These are phyloP conservation scores for Laupala kohalensis DNA, from an alignment of 1,140 invertebrate species.

Conservation along the genomic window DNA sequence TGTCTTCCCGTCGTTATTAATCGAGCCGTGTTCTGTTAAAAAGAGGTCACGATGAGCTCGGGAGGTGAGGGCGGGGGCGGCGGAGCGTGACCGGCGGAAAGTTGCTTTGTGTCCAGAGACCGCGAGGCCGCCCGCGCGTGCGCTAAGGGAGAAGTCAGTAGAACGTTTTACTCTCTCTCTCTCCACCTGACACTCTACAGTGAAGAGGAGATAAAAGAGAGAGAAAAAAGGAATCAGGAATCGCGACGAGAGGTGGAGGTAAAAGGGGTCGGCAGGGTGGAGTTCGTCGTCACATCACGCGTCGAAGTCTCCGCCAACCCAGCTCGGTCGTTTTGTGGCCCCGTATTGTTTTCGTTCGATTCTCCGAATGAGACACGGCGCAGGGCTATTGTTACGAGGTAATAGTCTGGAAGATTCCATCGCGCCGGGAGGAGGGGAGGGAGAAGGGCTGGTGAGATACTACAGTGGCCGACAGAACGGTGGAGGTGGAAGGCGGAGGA, in stretches of 20 bases:
- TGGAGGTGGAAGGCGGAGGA: neutral
- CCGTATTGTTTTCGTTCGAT: neutral
- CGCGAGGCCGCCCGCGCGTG: no score
- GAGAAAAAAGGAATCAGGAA: neutral
- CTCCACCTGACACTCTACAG: no score
- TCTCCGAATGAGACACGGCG: neutral
- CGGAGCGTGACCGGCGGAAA: neutral
- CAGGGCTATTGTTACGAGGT: neutral
- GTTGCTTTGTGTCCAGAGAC: neutral
- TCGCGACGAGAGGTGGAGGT: neutral
- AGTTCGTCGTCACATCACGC: neutral
- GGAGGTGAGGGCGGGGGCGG: neutral
- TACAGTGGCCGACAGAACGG: neutral
- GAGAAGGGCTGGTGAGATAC: neutral
- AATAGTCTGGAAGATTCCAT: neutral
- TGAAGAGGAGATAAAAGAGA: no score
- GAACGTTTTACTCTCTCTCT: neutral
- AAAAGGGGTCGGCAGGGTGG: neutral
- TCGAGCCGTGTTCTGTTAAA: neutral
- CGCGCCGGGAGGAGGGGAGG: no score
- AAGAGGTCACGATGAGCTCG: neutral
- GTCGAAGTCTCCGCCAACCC: neutral
- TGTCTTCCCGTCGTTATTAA: neutral
- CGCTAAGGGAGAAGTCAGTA: neutral
- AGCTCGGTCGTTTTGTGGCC: neutral